phyloP scores from a whole-genome alignment of 2,888 invertebrate species.

The Ryuthela nishihirai region DNA sequence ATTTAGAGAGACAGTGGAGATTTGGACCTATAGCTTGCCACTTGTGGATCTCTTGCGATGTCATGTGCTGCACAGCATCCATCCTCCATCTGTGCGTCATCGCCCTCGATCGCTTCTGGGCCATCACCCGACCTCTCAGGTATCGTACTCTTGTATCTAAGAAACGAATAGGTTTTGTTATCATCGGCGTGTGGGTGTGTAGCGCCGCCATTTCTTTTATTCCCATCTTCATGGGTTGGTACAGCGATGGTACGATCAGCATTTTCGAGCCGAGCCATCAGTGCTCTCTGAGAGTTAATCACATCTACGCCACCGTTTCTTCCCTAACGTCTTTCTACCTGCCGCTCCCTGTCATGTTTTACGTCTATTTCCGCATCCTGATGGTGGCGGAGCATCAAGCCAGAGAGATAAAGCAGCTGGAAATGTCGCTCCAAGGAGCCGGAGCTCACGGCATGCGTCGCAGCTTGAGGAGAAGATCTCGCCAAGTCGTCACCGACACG shows the following conservation, averaged over 20 bases:
- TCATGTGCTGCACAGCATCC: conserved; percentile 50
- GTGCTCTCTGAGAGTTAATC: conserved; percentile 44
- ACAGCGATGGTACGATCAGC: conserved; percentile 46
- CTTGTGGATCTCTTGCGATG: conserved; percentile 50
- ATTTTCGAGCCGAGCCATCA: conserved; percentile 26
- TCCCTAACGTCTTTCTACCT: conserved; percentile 48
- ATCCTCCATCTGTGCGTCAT: conserved; percentile 49
- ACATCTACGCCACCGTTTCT: conserved; percentile 47
- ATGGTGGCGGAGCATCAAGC: conserved; percentile 47
- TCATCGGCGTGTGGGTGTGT: conserved; percentile 48
- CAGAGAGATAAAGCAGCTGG: conserved; percentile 44
- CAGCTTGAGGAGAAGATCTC: conserved; percentile 83
- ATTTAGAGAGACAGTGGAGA: conserved; percentile 52
- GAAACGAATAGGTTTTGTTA: conserved; percentile 43
- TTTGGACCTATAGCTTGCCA: conserved; percentile 48
- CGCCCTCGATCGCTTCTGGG: conserved; percentile 54
- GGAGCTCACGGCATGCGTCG: conserved; percentile 47
- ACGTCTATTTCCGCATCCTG: conserved; percentile 47
- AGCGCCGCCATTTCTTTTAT: conserved; percentile 48
- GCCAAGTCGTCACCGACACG: conserved; percentile 89
- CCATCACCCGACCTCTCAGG: conserved; percentile 47
- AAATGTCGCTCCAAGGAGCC: conserved; percentile 42
- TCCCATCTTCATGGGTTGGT: conserved; percentile 49
- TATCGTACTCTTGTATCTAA: conserved; percentile 45
- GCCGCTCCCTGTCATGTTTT: conserved; percentile 47